Evolutionary conservation across 2,113 vertebrate species (phyloP).

Genomic region (Reinhardtius hippoglossoides): DNA sequence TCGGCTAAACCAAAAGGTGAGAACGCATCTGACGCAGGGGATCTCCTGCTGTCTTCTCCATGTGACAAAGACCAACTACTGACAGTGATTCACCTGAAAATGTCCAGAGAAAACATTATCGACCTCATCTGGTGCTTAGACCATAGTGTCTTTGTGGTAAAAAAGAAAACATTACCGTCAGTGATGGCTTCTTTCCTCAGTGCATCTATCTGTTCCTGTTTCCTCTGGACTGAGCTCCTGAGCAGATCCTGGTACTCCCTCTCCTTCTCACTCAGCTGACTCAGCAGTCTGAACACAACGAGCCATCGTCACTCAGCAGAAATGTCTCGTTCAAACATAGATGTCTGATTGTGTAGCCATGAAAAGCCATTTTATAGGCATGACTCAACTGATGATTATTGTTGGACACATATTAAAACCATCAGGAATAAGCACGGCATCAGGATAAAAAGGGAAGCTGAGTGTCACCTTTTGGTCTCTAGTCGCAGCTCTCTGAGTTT

Average conservation of each 20-base stretch:
- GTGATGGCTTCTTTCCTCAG: conserved; percentile 24
- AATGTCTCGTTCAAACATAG: neutral
- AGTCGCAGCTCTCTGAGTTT: conserved; percentile 79
- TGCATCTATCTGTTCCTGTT: conserved; percentile 68
- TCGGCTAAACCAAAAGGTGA: neutral
- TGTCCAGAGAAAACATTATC: too few relatives aligned
- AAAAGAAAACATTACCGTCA: conserved; percentile 56
- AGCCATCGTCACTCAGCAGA: neutral
- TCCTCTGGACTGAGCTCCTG: conserved; percentile 64
- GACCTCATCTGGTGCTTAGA: neutral
- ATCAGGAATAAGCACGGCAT: neutral
- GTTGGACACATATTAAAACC: neutral
- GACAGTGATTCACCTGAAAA: neutral
- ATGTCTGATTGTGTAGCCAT: neutral
- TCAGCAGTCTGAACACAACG: conserved; percentile 82
- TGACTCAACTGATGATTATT: neutral
- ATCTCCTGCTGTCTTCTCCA: too few relatives aligned
- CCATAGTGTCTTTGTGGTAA: neutral
- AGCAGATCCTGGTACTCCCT: conserved; percentile 85
- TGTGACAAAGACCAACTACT: too few relatives aligned
- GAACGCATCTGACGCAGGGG: too few relatives aligned
- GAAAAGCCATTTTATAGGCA: neutral
- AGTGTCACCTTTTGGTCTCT: conserved; percentile 84
- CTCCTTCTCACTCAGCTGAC: conserved; percentile 86
- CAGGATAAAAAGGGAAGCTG: neutral